These are phyloP conservation scores for Tokudaia tokunoshimensis DNA, from an alignment of 2,797 vertebrate genomes.

Conservation along the genomic window DNA sequence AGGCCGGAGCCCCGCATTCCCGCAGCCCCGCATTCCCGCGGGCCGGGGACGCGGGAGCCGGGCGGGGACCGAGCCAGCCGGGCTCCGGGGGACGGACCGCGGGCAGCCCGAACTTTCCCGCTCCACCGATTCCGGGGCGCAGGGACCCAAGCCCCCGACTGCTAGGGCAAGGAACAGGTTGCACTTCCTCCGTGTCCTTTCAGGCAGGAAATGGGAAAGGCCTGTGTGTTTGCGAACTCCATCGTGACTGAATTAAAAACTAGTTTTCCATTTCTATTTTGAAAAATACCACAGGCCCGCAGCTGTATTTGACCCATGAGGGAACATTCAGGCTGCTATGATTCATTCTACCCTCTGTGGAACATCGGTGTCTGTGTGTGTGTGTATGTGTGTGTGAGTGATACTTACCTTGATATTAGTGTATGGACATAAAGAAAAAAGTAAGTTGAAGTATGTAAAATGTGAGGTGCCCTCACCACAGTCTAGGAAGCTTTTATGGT, in stretches of 20 bases:
- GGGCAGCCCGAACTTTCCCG: constrained; percentile 75
- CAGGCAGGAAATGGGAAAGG: neutral
- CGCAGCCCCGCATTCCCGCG: neutral
- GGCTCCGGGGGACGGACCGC: neutral
- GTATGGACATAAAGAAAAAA: neutral
- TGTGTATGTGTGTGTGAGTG: constrained; percentile 6
- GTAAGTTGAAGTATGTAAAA: neutral
- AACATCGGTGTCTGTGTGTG: constrained; percentile 15
- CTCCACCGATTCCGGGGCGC: constrained; percentile 38
- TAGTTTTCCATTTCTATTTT: neutral
- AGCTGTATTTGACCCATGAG: constrained; percentile 44
- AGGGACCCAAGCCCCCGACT: neutral
- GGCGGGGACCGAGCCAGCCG: neutral
- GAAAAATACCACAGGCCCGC: constrained; percentile 41
- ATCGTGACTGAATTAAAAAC: constrained; percentile 11
- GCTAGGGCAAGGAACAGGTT: constrained; percentile 71
- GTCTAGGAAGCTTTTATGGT: neutral
- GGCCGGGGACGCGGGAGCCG: neutral
- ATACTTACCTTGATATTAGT: constrained; percentile 1
- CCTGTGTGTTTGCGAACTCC: constrained; percentile 50
- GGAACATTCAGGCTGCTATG: neutral
- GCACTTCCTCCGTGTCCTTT: constrained; percentile 6
- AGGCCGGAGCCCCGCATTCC: neutral
- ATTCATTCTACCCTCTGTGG: constrained; percentile 5
- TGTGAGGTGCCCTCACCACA: neutral